Percentiles rank a stretch among this genome's conserved stretches.
phyloP scores from a whole-genome alignment of 2,888 invertebrate genomes.

The Hemaris fuciformis region DNA sequence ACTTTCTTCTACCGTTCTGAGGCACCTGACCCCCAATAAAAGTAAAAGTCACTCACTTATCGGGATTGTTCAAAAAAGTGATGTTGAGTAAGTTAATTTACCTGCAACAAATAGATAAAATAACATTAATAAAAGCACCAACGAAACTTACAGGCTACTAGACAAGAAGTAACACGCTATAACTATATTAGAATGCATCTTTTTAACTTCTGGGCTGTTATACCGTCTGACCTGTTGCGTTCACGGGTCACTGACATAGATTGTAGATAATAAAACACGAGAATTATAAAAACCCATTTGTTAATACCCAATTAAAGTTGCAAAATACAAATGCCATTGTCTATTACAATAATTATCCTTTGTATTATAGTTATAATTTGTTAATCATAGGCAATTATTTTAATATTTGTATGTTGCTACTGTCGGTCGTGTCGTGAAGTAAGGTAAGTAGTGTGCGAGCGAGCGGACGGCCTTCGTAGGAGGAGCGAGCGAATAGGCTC shows the following conservation, averaged over 20 bases:
- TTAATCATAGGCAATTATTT: background rate
- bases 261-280: background rate
- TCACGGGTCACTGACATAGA: background rate
- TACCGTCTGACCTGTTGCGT: background rate
- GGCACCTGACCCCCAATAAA: slow-evolving; percentile 36
- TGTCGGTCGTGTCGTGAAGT: slow-evolving; percentile 35
- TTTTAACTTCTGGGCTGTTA: background rate
- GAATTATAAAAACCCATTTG: background rate
- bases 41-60: slow-evolving; percentile 41
- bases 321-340: slow-evolving; percentile 6
- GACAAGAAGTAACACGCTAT: background rate
- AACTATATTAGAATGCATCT: background rate
- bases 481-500: slow-evolving; percentile 64
- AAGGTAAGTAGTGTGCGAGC: slow-evolving; percentile 51
- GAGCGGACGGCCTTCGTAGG: slow-evolving; percentile 65
- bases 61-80: slow-evolving; percentile 33
- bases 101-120: slow-evolving; percentile 47
- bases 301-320: background rate
- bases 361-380: slow-evolving; percentile 1
- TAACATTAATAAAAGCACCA: slow-evolving; percentile 43
- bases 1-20: slow-evolving; percentile 30
- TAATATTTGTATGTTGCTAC: slow-evolving; percentile 15
- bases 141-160: background rate
- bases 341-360: background rate
- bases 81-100: slow-evolving; percentile 39